Base-by-base conservation (phyloP, 2,113 vertebrate species). In the Psophia crepitans region DNA sequence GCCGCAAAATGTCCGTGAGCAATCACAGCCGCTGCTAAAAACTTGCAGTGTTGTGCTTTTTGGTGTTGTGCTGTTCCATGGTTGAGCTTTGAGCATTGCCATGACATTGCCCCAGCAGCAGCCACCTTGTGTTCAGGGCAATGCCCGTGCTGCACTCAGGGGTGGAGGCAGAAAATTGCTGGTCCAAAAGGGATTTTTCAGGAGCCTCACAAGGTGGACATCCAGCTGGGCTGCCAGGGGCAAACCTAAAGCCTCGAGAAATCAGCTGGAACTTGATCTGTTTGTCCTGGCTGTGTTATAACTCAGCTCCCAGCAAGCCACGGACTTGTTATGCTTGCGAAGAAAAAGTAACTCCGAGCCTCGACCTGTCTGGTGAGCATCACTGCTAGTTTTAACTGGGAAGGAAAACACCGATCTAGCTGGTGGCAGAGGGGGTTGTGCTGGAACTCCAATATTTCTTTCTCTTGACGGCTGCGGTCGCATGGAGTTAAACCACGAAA, bases 201-300 rank as follows among this genome's bases (percentile, higher is more conserved):
- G 73, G 58, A 94, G 87, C 56, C 76, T 91, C 30, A 51, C 54
- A 92, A 89, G 89, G 83, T 88, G 84, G 74, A 78, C 48, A 28
- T 88, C 91, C 88, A 90, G 24, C 77, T 11, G 58, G 43, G 87
- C 86, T 95, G 81, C 51, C 77, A 81, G 74, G 56, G 80, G 87
- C 90, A 95, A 94, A 73, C 86, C 56, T 74, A 87, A 53, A 51
- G 71, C 71, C 51, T 92, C 3, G 11, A 82, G 75, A 96, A 90
- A 93, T 96, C 78, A 74, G 41, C 81, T 96, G 96, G 89, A 96
- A 97, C 89, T 79, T 83, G 80, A 95, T 96, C 94, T 96, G 65
- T 97, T 97, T 97, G 76, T 96, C 49, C 94, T 95, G 93, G 95
- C 90, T 3, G 14, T 4, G 7, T 66, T 92, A 5, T 78, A 90